Evolutionary conservation across 2,797 vertebrate species (phyloP).

Genomic region (Melanotaenia trifasciata): DNA sequence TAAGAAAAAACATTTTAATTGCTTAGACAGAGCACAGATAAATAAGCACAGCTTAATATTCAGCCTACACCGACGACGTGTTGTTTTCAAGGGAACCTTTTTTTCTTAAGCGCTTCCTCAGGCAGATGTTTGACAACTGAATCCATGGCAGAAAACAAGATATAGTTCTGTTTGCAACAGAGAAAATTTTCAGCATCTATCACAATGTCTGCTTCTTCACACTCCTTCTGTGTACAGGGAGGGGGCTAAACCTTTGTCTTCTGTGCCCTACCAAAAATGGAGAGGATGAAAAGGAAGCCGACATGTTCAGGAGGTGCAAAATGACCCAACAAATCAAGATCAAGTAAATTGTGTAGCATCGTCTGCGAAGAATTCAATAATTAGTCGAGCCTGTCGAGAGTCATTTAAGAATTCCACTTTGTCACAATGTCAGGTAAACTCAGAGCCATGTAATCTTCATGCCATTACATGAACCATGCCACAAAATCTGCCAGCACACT

Average conservation of each 20-base stretch:
- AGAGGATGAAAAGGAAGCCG: not conserved
- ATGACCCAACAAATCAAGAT: constrained; percentile 10
- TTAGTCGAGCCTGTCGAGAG: constrained; percentile 37
- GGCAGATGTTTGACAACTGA: constrained; percentile 42
- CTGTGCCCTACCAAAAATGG: not conserved
- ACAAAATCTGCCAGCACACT: constrained; percentile 7
- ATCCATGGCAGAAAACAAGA: constrained; percentile 33
- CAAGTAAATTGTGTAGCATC: constrained; percentile 12
- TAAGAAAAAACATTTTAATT: constrained; percentile 45
- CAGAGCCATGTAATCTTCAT: constrained; percentile 3
- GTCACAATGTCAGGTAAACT: constrained; percentile 37
- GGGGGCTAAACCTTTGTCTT: not conserved
- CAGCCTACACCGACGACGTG: constrained; percentile 40
- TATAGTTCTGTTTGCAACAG: constrained; percentile 2
- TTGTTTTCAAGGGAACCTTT: constrained; percentile 34
- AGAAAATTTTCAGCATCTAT: constrained; percentile 14
- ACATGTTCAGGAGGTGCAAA: not conserved
- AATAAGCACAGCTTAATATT: constrained; percentile 31
- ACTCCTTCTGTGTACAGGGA: constrained; percentile 4
- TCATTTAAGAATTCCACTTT: constrained; percentile 33
- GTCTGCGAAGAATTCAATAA: constrained; percentile 27
- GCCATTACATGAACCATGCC: constrained; percentile 9
- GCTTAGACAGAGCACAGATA: constrained; percentile 16
- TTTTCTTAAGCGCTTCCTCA: constrained; percentile 31
- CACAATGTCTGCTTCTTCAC: constrained; percentile 24